Base-by-base conservation (phyloP, 2,113 vertebrate species). In the Nerophis lumbriciformis region DNA sequence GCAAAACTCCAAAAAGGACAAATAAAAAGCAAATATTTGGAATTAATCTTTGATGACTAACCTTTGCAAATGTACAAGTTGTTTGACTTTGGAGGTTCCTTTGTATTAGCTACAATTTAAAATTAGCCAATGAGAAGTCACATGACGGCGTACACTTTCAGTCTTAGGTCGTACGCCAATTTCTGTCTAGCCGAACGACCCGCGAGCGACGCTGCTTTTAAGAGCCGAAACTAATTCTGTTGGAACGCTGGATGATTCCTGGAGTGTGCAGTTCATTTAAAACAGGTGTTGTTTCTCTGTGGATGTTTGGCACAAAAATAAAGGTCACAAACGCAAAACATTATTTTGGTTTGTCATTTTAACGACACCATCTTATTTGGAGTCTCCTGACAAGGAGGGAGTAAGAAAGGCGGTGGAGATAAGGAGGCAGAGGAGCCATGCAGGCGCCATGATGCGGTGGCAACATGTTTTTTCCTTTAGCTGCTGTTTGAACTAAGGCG, bases 241-340 rank as follows among this genome's bases (percentile, higher is more conserved):
- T 72, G 5, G 53, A 48, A 16, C 67, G 66, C 48, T 53, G 72
- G 61, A 66, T 70, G 71, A 59, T 44, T 66, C 61, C 61, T 55
- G 52, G 67, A 69, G 75, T 75, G 70, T 77, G 68, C 58, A 60
- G 75, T 80, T 81, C 61, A 73, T 81, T 75, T 77, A 60, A 70
- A 76, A 85, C 77, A 77, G 66, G 78, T 85, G 71, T 79, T 73
- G 77, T 85, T 85, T 77, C 66, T 78, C 59, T 65, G 68, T 88
- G 78, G 81, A 75, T 75, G 83, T 85, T 83, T 80, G 84, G 80
- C 83, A 84, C 75, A 86, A 73, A 77, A 86, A 82, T 79, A 86
- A 88, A 88, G 80, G 80, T 85, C 80, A 84, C 81, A 71, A 76
- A 80, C 80, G 78, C 70, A 62, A 56, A 14, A 15, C 2, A 2